Conservation (phyloP, 2,888 invertebrate species). For the Iphiclides podalirius region DNA sequence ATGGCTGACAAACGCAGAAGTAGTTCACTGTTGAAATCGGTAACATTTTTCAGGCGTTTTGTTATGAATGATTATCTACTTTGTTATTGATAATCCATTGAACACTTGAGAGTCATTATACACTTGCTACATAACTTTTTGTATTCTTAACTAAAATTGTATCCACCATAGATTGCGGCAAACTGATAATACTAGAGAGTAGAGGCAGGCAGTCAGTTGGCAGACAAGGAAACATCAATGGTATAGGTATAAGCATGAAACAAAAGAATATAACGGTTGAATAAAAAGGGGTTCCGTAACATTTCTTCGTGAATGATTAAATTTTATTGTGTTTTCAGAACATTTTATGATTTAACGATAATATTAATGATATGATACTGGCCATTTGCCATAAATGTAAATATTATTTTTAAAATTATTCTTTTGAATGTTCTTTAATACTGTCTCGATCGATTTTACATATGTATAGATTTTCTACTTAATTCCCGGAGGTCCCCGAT, state of each 20-base stretch:
- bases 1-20: constrained; percentile 24
- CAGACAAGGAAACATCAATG: constrained; percentile 16
- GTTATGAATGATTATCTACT: background rate
- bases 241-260: constrained; percentile 9
- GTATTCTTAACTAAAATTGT: constrained; percentile 4
- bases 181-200: too few species aligned
- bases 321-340: background rate
- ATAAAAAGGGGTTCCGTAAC: constrained; percentile 11
- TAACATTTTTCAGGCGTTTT: constrained; percentile 16
- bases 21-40: constrained; percentile 17
- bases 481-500: too few species aligned
- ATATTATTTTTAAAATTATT: too few species aligned
- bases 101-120: constrained; percentile 7
- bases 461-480: too few species aligned
- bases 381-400: too few species aligned
- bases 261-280: constrained; percentile 17
- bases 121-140: constrained; percentile 6
- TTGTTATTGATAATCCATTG: constrained; percentile 4
- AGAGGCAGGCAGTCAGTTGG: too few species aligned
- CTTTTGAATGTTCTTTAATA: too few species aligned
- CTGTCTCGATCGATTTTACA: too few species aligned
- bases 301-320: background rate
- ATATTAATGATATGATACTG: too few species aligned
- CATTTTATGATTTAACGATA: too few species aligned
- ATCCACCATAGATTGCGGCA: constrained; percentile 19